These are phyloP conservation scores for Marmota flaviventris DNA, from an alignment of 2,113 vertebrate genomes.

Conservation along the genomic window DNA sequence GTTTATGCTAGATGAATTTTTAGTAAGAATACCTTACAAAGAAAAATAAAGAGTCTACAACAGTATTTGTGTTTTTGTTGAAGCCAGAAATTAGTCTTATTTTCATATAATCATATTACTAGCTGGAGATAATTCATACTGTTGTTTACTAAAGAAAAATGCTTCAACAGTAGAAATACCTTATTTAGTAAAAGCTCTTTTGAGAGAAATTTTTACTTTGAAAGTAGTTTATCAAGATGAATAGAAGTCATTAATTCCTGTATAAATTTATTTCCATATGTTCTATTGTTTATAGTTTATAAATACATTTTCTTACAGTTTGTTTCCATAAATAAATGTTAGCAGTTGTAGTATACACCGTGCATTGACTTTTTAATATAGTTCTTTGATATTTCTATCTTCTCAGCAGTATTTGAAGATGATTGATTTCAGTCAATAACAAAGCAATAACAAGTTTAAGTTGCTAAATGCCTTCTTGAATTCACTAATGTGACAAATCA, in stretches of 20 bases:
- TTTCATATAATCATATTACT: slow-evolving; percentile 35
- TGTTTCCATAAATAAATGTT: slow-evolving; percentile 49
- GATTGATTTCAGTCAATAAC: background rate
- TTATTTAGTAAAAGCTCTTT: slow-evolving; percentile 44
- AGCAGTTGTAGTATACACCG: background rate
- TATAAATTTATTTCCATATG: background rate
- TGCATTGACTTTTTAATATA: background rate
- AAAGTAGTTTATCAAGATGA: slow-evolving; percentile 26
- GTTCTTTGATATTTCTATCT: slow-evolving; percentile 28
- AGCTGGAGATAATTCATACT: background rate
- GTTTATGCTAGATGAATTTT: slow-evolving; percentile 30
- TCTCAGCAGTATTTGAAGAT: background rate
- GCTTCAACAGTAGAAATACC: slow-evolving; percentile 54
- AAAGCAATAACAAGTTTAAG: background rate
- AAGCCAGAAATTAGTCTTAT: slow-evolving; percentile 47
- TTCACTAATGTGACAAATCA: slow-evolving; percentile 20
- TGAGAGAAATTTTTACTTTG: slow-evolving; percentile 12
- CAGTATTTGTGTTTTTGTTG: background rate
- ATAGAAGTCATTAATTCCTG: slow-evolving; percentile 5
- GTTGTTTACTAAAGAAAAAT: slow-evolving; percentile 38
- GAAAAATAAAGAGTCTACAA: background rate
- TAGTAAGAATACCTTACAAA: slow-evolving; percentile 30
- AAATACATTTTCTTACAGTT: slow-evolving; percentile 30
- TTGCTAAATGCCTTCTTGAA: background rate
- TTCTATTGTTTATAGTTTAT: background rate